phyloP scores from a whole-genome alignment of 2,888 invertebrate genomes.

The Caenorhabditis becei region DNA sequence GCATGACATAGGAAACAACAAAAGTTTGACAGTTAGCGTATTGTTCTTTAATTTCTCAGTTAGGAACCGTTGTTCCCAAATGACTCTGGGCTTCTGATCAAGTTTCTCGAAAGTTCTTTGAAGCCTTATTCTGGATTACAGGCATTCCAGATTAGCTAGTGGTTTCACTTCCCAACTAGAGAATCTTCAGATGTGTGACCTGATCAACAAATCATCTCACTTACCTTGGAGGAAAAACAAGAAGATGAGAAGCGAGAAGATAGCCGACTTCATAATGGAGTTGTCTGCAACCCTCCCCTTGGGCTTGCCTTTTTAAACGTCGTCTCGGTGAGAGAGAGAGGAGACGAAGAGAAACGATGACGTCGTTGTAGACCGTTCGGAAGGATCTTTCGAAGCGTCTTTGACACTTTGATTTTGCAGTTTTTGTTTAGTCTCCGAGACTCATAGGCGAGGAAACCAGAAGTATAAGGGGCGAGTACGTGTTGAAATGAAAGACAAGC shows the following conservation, averaged over 20 bases:
- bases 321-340: slow-evolving; percentile 49
- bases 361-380: slow-evolving; percentile 51
- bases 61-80: too few species aligned
- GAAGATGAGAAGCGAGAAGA: slow-evolving; percentile 15
- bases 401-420: slow-evolving; percentile 48
- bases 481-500: slow-evolving; percentile 2
- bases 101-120: too few species aligned
- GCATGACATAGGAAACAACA: background rate
- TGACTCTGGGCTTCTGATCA: too few species aligned
- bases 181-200: background rate
- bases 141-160: too few species aligned
- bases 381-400: slow-evolving; percentile 19
- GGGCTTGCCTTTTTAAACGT: slow-evolving; percentile 47
- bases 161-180: background rate
- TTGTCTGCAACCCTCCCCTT: slow-evolving; percentile 43
- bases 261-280: slow-evolving; percentile 31
- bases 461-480: background rate
- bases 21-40: too few species aligned
- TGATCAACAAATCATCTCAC: slow-evolving; percentile 3
- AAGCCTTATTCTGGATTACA: too few species aligned
- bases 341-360: slow-evolving; percentile 41
- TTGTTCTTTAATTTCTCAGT: too few species aligned
- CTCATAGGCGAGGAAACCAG: background rate
- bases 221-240: slow-evolving; percentile 40
- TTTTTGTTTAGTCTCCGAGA: slow-evolving; percentile 12